phyloP scores from a whole-genome alignment of 2,113 vertebrate species.

The Boulengeromyrus knoepffleri region DNA sequence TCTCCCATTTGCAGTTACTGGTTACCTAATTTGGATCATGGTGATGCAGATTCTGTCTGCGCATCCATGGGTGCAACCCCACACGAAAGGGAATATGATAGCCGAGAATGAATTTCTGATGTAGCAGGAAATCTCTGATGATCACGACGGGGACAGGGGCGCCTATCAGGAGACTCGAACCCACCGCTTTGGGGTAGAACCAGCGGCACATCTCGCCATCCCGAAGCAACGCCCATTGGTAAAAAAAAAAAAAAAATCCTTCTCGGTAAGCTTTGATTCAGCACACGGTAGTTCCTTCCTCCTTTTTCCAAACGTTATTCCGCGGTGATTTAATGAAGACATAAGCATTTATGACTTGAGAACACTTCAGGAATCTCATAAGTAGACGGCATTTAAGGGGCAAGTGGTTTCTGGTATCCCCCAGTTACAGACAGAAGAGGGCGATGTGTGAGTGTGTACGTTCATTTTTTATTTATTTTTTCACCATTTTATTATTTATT shows the following conservation, averaged over 20 bases:
- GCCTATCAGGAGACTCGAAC: not conserved
- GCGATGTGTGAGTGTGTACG: constrained; percentile 19
- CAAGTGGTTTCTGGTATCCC: constrained; percentile 40
- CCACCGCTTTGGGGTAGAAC: not conserved
- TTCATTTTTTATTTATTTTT: not conserved
- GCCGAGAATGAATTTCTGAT: not conserved
- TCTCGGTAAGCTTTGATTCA: constrained; percentile 40
- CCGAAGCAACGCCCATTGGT: not conserved
- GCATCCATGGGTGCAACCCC: not conserved
- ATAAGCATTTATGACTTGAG: constrained; percentile 55
- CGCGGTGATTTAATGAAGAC: constrained; percentile 59
- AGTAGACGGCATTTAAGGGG: constrained; percentile 39
- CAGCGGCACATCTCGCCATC: not conserved
- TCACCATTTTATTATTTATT: not conserved
- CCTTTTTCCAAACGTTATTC: constrained; percentile 43
- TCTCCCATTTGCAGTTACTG: not conserved
- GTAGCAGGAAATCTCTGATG: not conserved
- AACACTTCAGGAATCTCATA: constrained; percentile 48
- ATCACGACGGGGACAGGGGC: not conserved
- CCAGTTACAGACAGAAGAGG: constrained; percentile 31
- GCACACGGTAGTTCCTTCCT: constrained; percentile 67
- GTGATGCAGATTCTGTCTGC: not conserved
- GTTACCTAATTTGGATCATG: not conserved
- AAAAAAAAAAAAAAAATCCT: not conserved
- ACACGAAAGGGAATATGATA: not conserved